Evolutionary conservation across 2,888 invertebrate genomes (phyloP).

Genomic region (Athalia cordata): DNA sequence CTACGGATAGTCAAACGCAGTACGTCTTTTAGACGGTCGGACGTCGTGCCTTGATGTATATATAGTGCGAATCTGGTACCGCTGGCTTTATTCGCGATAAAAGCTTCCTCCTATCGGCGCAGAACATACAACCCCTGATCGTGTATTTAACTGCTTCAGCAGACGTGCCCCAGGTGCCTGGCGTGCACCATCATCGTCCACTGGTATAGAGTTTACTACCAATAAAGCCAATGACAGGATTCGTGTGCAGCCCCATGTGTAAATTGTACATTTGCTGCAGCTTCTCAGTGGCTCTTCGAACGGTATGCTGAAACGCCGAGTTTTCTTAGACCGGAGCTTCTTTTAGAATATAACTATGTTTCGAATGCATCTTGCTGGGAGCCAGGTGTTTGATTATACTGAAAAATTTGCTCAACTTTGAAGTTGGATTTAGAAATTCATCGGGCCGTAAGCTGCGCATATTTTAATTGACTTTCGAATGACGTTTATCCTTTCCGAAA

Average conservation of each 20-base stretch:
- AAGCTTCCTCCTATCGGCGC: slow-evolving; percentile 39
- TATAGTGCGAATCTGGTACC: slow-evolving; percentile 19
- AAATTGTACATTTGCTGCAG: slow-evolving; percentile 62
- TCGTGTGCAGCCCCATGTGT: slow-evolving; percentile 65
- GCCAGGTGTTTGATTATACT: not conserved
- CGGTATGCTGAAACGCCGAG: slow-evolving; percentile 11
- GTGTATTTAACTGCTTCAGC: slow-evolving; percentile 63
- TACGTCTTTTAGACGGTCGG: not conserved
- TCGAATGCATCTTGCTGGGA: no score
- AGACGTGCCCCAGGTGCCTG: slow-evolving; percentile 67
- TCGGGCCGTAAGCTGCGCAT: slow-evolving; percentile 4
- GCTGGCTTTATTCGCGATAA: slow-evolving; percentile 35
- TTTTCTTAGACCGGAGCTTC: not conserved
- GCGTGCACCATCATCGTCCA: slow-evolving; percentile 62
- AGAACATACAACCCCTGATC: slow-evolving; percentile 34
- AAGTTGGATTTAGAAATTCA: slow-evolving; percentile 12
- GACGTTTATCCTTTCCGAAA: no score
- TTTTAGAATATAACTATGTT: no score
- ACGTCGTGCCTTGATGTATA: not conserved
- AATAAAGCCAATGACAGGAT: slow-evolving; percentile 69
- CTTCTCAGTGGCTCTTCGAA: slow-evolving; percentile 18
- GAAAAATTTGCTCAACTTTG: slow-evolving; percentile 6
- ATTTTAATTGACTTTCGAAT: slow-evolving; percentile 28
- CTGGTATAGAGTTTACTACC: slow-evolving; percentile 66
- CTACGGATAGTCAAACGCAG: no score